These are phyloP conservation scores for Spialia ferax DNA, from an alignment of 2,888 invertebrate genomes.

Conservation along the genomic window DNA sequence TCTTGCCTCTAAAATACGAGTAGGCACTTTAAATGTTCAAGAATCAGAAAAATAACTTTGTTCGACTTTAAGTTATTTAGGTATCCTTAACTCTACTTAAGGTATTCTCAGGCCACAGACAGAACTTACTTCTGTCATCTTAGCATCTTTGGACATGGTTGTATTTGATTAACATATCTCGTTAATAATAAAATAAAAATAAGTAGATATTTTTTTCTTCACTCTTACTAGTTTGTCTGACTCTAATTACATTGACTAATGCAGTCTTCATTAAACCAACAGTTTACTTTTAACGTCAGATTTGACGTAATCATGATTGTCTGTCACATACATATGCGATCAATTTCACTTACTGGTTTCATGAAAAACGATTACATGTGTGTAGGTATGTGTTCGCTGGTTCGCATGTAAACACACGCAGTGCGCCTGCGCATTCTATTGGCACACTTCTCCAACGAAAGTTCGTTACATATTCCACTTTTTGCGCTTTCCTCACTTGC, in stretches of 20 bases:
- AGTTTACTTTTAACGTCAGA: slow-evolving; percentile 9
- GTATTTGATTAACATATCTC: no score
- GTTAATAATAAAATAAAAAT: no score
- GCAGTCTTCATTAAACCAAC: slow-evolving; percentile 2
- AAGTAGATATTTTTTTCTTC: neutral
- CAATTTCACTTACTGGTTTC: slow-evolving; percentile 68
- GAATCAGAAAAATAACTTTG: no score
- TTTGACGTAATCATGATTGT: slow-evolving; percentile 23
- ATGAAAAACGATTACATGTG: slow-evolving; percentile 60
- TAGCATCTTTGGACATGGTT: no score
- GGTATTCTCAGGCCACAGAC: no score
- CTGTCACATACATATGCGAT: slow-evolving; percentile 48
- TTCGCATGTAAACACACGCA: slow-evolving; percentile 51
- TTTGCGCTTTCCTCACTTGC: slow-evolving; percentile 65
- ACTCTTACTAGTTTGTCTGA: neutral
- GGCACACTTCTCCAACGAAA: slow-evolving; percentile 78
- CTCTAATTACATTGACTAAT: slow-evolving; percentile 2
- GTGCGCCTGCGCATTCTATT: slow-evolving; percentile 69
- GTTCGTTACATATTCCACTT: slow-evolving; percentile 71
- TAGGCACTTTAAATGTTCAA: no score
- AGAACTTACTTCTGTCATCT: no score
- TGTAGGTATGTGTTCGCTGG: slow-evolving; percentile 53
- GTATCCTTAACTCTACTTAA: no score
- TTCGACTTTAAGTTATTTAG: no score
- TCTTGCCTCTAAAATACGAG: no score